phyloP scores from a whole-genome alignment of 2,888 invertebrate genomes.

The Escarpia spicata region DNA sequence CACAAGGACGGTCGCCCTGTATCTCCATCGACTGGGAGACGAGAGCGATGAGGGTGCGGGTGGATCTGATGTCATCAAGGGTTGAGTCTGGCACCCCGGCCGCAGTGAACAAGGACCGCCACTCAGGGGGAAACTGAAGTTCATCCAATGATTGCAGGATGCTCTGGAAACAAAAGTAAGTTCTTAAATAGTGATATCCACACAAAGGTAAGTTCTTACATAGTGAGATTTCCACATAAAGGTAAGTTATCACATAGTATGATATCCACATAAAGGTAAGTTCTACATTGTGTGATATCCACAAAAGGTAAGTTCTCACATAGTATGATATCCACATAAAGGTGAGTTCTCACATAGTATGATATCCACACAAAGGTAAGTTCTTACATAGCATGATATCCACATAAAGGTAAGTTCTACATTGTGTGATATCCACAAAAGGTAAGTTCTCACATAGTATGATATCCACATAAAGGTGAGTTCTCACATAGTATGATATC shows the following conservation, averaged over 20 bases:
- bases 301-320: background rate
- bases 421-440: too few species aligned
- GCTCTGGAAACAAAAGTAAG: slow-evolving; percentile 46
- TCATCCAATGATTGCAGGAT: slow-evolving; percentile 50
- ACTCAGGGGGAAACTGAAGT: slow-evolving; percentile 53
- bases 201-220: background rate
- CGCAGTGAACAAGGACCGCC: slow-evolving; percentile 52
- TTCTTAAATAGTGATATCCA: background rate
- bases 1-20: slow-evolving; percentile 21
- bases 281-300: background rate
- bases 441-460: too few species aligned
- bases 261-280: too few species aligned
- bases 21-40: slow-evolving; percentile 47
- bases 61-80: slow-evolving; percentile 52
- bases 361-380: too few species aligned
- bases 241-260: too few species aligned
- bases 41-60: slow-evolving; percentile 53
- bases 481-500: too few species aligned
- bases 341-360: too few species aligned
- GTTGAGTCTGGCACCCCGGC: slow-evolving; percentile 53
- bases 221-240: too few species aligned
- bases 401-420: too few species aligned
- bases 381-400: too few species aligned
- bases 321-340: too few species aligned
- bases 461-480: too few species aligned